Base-by-base conservation (phyloP, 1,140 invertebrate species). In the Saccostrea glomerata region DNA sequence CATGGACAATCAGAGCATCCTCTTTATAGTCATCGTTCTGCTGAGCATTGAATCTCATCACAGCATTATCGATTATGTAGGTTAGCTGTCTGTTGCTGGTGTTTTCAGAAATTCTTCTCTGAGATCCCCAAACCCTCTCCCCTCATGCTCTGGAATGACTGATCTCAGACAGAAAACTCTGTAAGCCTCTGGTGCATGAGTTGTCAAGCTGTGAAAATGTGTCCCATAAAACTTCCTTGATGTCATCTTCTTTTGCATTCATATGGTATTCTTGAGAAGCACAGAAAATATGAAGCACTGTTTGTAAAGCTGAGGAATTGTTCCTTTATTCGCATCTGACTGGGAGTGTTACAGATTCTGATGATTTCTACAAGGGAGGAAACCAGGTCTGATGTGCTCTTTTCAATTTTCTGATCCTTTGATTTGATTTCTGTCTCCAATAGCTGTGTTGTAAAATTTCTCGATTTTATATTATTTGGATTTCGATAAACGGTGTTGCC, bases 151-250 rank as follows among this genome's bases (percentile, higher is more conserved):
- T 36, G 30, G 30, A 36, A 36, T 36, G 2, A 36, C 82, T 40
- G 23, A 55, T n/a, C 40, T 40, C 54, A 56, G 54, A 17, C 23
- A 82, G 36, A n/a, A 58, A 12, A 11, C 15, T 25, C 1, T n/a
- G 13, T 25, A 87, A 25, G 40, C 73, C 47, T 40, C 30, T 17
- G 30, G 30, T 36, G 30, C 30, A 36, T 36, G 30, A 36, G 30
- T 36, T 36, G 30, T 36, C 30, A 36, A 58, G 77, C 47, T 83
- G 54, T 87, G 86, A 58, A 82, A 87, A 40, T 87, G 87, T n/a
- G 40, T 47, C 6, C 82, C 30, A 36, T 36, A 36, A 36, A 36
- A 84, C n/a, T 66, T 84, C 54, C 82, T 63, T 9, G 11, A 20
- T 55, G 82, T 66, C 77, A 87, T 84, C 58, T 87, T 63, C 20